phyloP scores from a whole-genome alignment of 2,797 vertebrate species.

The Chelonia mydas region DNA sequence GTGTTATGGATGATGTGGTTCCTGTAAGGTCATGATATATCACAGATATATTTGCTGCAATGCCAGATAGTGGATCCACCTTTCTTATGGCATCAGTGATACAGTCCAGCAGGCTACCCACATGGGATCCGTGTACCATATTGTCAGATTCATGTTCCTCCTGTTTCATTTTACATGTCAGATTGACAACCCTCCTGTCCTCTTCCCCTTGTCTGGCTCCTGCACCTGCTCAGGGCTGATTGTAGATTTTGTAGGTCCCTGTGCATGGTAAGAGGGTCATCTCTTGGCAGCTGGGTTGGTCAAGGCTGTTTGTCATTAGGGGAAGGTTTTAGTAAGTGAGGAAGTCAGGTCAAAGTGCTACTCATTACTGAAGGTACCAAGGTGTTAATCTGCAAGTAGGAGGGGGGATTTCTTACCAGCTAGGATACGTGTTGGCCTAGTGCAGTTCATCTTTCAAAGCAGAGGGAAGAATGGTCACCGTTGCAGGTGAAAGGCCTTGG shows the following conservation, averaged over 20 bases:
- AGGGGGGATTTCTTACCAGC: not conserved
- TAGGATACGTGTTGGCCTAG: rapidly evolving
- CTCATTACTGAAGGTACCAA: not conserved
- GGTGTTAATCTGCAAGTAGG: not conserved
- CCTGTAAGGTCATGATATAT: slow-evolving; percentile 3
- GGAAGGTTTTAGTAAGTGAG: not conserved
- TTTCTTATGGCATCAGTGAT: not conserved
- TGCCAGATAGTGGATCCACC: not conserved
- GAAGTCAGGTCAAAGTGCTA: not conserved
- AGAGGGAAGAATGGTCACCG: not conserved
- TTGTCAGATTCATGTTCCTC: not conserved
- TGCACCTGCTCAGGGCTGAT: rapidly evolving
- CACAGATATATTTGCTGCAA: slow-evolving; percentile 40
- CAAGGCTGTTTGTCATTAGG: not conserved
- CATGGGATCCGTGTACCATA: not conserved
- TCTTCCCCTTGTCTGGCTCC: not conserved
- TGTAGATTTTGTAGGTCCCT: not conserved
- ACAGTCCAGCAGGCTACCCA: not conserved
- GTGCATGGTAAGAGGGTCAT: not conserved
- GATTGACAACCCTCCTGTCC: not conserved
- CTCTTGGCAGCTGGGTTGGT: not conserved
- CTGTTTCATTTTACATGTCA: not conserved
- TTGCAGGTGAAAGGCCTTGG: not conserved
- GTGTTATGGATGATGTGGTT: slow-evolving; percentile 13
- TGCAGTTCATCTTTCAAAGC: not conserved